Evolutionary conservation across 2,888 invertebrate species (phyloP).

Genomic region (Gymnoscelis rufifasciata): DNA sequence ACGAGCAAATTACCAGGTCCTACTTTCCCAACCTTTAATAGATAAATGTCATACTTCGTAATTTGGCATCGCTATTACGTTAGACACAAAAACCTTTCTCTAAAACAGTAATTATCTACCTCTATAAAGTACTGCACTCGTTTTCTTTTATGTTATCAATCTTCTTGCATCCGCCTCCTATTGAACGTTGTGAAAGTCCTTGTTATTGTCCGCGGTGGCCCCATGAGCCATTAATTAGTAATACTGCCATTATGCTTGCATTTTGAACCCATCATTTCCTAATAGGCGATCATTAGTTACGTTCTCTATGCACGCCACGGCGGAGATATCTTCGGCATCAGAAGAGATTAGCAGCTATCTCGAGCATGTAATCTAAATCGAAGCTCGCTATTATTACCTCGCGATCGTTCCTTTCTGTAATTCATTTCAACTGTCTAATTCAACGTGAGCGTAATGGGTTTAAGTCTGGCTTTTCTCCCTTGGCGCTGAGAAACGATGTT

Average conservation of each 20-base stretch:
- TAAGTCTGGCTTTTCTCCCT: conserved; percentile 44
- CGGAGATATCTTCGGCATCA: conserved; percentile 41
- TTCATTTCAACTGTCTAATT: conserved; percentile 44
- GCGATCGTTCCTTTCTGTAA: conserved; percentile 38
- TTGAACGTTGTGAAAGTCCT: conserved; percentile 61
- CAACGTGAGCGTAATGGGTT: conserved; percentile 47
- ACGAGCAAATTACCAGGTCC: conserved; percentile 46
- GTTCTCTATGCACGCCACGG: conserved; percentile 42
- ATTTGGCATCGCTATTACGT: conserved; percentile 57
- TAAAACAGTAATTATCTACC: conserved; percentile 60
- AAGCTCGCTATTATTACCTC: conserved; percentile 43
- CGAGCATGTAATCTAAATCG: conserved; percentile 35
- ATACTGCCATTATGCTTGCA: conserved; percentile 39
- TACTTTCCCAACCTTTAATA: conserved; percentile 60
- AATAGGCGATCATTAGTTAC: conserved; percentile 41
- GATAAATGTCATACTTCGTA: conserved; percentile 66
- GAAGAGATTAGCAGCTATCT: conserved; percentile 33
- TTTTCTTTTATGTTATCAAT: conserved; percentile 59
- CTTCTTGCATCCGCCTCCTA: conserved; percentile 52
- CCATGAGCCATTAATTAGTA: conserved; percentile 48
- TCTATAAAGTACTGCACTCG: conserved; percentile 49
- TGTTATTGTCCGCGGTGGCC: conserved; percentile 42
- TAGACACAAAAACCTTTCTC: conserved; percentile 59
- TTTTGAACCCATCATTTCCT: conserved; percentile 27
- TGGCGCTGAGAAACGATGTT: conserved; percentile 38